These are phyloP conservation scores for Luperina nickerlii DNA, from an alignment of 2,888 invertebrate genomes.

Conservation along the genomic window DNA sequence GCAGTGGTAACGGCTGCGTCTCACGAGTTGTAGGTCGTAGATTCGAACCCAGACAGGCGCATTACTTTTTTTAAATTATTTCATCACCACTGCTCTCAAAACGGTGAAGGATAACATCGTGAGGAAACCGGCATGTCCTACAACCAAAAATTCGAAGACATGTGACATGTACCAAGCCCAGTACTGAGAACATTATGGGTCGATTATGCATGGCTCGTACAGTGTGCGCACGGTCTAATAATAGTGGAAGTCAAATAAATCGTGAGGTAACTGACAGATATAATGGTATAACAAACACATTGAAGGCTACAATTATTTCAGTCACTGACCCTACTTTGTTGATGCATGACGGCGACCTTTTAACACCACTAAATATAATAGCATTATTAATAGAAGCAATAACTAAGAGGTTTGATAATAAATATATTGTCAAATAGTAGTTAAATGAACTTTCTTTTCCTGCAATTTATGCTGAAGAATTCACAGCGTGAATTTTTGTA, in stretches of 20 bases:
- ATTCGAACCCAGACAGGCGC: too few species aligned
- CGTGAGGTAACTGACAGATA: slow-evolving; percentile 4
- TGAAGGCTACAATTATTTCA: slow-evolving; percentile 29
- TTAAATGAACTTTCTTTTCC: slow-evolving; percentile 11
- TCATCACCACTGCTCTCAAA: too few species aligned
- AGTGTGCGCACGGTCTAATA: background rate
- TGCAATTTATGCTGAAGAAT: background rate
- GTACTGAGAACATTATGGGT: too few species aligned
- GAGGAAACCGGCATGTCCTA: too few species aligned
- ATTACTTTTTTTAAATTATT: too few species aligned
- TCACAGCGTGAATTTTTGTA: background rate
- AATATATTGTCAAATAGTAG: background rate
- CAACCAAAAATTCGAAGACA: too few species aligned
- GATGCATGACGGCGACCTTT: slow-evolving; percentile 32
- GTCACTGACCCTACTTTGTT: slow-evolving; percentile 1
- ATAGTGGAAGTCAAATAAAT: background rate
- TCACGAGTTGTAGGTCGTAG: too few species aligned
- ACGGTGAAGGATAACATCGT: too few species aligned
- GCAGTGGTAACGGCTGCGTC: too few species aligned
- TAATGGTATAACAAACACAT: background rate
- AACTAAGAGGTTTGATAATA: background rate
- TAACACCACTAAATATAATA: slow-evolving; percentile 1
- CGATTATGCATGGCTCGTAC: background rate
- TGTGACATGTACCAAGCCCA: background rate
- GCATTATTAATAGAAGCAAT: slow-evolving; percentile 10